Base-by-base conservation (phyloP, 92 coral and sea anemone genomes). In the Siderastrea siderea region DNA sequence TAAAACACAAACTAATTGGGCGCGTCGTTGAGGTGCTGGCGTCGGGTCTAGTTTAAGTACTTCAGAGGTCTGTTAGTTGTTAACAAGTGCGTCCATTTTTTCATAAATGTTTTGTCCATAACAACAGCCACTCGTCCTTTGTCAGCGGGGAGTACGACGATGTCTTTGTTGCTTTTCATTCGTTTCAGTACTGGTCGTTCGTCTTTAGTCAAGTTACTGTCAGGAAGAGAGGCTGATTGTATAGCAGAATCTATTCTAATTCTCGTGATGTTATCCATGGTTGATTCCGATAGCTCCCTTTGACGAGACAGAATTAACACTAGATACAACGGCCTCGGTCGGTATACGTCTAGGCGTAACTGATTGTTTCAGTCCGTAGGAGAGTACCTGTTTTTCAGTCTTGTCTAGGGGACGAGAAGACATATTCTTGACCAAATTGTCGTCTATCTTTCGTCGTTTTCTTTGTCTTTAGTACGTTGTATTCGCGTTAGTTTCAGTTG, bases 341-440 rank as follows among this genome's bases (percentile, higher is more conserved):
- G 86, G 80, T 79, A 71, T 69, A 55, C 73, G 65, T 79, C 73
- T 59, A 45, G 86, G 91, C 14, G 75, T 80, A 52, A 88, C 48
- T 50, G 81, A 60, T 50, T 80, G 87, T 80, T 80, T 88, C 4
- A 87, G 71, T 80, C 91, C 87, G 53, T 80, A 81, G 4, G 79
- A 87, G 38, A 89, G 81, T 71, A 89, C 84, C 5, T 61, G 83
- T 47, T 75, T 90, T 65, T 84, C 93, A 44, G 85, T 84, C 55
- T 77, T 71, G 92, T 89, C 89, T 89, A 84, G 78, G 62, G 88
- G 88, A 68, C 93, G 76, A 80, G 81, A 84, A 55, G 91, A 88
- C 53, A 88, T 87, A 72, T 80, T 87, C 38, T 26, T 26, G 38
- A 26, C 38, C 38, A 26, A 26, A 26, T 26, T 26, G 38, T 26